phyloP scores from a whole-genome alignment of 2,888 invertebrate genomes.

The Heliconius cydno region DNA sequence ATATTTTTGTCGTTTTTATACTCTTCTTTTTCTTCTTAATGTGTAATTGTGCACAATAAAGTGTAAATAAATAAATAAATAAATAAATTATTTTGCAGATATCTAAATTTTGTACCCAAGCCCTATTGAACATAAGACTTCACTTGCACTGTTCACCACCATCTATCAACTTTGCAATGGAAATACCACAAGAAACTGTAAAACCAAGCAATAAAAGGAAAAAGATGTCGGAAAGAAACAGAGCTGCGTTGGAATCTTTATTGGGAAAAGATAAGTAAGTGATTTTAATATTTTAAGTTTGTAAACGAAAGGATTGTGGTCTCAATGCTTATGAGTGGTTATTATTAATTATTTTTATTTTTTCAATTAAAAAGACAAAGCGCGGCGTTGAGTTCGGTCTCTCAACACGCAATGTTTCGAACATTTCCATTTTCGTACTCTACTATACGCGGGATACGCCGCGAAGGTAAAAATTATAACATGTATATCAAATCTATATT shows the following conservation, averaged over 20 bases:
- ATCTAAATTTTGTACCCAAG: constrained; percentile 68
- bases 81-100: constrained; percentile 60
- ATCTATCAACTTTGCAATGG: constrained; percentile 65
- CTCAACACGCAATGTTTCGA: neutral
- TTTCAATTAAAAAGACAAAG: neutral
- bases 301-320: neutral
- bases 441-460: no score
- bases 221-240: constrained; percentile 65
- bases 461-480: no score
- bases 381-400: neutral
- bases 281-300: neutral
- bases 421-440: neutral
- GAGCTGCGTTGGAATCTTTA: constrained; percentile 63
- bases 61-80: no score
- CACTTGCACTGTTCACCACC: constrained; percentile 75
- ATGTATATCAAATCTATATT: no score
- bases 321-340: neutral
- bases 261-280: constrained; percentile 65
- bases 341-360: neutral
- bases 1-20: no score
- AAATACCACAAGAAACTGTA: constrained; percentile 51
- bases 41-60: no score
- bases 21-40: no score
- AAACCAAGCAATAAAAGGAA: constrained; percentile 56
- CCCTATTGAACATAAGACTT: constrained; percentile 69